phyloP scores from a whole-genome alignment of 2,888 invertebrate genomes.

The Pachliopta kotzebuea region DNA sequence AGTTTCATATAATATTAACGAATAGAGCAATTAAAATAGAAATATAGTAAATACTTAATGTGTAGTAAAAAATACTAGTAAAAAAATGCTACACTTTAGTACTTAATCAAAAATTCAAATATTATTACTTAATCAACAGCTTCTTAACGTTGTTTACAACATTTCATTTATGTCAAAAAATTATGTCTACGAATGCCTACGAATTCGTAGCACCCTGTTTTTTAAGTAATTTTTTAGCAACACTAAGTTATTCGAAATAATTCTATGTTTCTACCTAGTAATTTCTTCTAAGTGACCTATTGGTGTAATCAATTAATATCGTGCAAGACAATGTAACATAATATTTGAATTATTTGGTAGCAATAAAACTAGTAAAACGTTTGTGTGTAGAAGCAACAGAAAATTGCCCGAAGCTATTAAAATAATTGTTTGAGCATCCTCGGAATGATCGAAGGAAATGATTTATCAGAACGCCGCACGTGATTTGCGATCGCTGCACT shows the following conservation, averaged over 20 bases:
- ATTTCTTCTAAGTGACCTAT: not conserved
- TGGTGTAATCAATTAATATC: not conserved
- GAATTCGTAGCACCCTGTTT: slow-evolving; percentile 20
- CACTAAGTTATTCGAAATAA: not conserved
- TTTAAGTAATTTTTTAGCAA: not conserved
- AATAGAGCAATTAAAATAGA: too few relatives aligned
- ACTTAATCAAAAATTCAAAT: not conserved
- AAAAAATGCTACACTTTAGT: too few relatives aligned
- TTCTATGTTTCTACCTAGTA: not conserved
- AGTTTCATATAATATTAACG: not conserved
- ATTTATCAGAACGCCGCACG: slow-evolving; percentile 64
- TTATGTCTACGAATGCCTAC: slow-evolving; percentile 21
- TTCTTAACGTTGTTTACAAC: not conserved
- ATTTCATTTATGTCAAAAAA: not conserved
- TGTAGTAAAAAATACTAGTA: too few relatives aligned
- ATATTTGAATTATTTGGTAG: not conserved
- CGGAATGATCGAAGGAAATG: slow-evolving; percentile 57
- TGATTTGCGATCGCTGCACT: slow-evolving; percentile 66
- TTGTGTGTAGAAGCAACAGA: not conserved
- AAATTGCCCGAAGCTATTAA: slow-evolving; percentile 6
- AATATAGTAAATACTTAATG: too few relatives aligned
- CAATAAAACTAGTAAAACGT: not conserved
- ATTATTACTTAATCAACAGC: not conserved
- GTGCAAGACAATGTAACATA: too few relatives aligned
- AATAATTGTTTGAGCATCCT: slow-evolving; percentile 36